Evolutionary conservation across 1,140 invertebrate genomes (phyloP).

Genomic region (Chironomus striatipennis): DNA sequence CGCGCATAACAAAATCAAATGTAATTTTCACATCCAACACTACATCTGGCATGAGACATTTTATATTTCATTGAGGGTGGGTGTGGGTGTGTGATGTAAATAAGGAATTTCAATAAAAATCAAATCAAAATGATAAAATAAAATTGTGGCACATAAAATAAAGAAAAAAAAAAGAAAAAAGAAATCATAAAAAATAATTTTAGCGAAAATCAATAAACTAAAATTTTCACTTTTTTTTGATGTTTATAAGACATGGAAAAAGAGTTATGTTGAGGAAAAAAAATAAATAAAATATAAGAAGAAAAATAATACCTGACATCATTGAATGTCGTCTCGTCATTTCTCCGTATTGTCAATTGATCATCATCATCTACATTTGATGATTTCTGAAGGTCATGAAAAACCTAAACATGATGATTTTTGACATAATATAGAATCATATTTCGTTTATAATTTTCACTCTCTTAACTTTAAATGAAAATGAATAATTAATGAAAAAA

Average conservation of each 20-base stretch:
- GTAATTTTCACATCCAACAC: conserved; percentile 4
- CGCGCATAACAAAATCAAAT: background rate
- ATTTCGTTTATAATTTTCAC: background rate
- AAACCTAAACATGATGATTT: conserved; percentile 16
- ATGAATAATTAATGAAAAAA: too few relatives aligned
- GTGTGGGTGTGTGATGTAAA: background rate
- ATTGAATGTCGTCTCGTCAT: background rate
- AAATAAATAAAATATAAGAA: background rate
- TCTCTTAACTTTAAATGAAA: too few relatives aligned
- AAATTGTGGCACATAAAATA: background rate
- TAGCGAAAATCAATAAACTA: background rate
- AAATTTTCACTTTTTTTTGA: background rate
- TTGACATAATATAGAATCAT: background rate
- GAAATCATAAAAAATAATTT: background rate
- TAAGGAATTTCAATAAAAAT: too few relatives aligned
- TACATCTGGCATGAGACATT: background rate
- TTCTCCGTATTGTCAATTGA: conserved; percentile 6
- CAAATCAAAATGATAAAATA: too few relatives aligned
- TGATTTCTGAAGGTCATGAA: conserved; percentile 8
- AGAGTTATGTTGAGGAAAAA: background rate
- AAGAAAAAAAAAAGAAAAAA: conserved; percentile 11
- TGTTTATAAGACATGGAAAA: background rate
- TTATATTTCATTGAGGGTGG: background rate
- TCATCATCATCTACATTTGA: background rate
- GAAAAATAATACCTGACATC: conserved; percentile 21